phyloP scores from a whole-genome alignment of 2,797 vertebrate genomes.

The Arnoldichthys spilopterus region DNA sequence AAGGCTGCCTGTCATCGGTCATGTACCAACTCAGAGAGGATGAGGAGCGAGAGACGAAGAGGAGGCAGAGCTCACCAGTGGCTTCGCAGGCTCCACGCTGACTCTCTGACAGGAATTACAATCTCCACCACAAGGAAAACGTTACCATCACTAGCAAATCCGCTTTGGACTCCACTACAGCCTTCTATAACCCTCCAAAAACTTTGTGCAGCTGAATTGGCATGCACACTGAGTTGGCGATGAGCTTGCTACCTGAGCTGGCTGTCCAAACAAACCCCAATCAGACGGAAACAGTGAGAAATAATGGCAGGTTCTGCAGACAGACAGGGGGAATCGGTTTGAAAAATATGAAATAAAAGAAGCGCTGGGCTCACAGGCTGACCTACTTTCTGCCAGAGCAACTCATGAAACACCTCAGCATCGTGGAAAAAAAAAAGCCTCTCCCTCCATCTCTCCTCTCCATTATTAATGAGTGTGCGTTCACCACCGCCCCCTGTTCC shows the following conservation, averaged over 20 bases:
- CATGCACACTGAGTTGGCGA: neutral
- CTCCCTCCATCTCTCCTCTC: conserved; percentile 33
- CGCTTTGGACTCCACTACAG: neutral
- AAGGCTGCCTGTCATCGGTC: conserved; percentile 17
- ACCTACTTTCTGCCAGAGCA: conserved; percentile 55
- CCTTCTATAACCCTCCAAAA: neutral
- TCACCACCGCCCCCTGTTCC: conserved; percentile 32
- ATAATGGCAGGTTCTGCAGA: neutral
- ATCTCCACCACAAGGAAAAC: neutral
- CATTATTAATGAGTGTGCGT: conserved; percentile 60
- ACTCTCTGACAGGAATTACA: conserved; percentile 33
- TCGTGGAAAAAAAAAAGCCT: conserved; percentile 35
- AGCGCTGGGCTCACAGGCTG: conserved; percentile 40
- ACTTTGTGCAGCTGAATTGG: neutral
- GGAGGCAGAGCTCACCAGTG: neutral
- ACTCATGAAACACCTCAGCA: conserved; percentile 52
- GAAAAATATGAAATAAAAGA: conserved; percentile 5
- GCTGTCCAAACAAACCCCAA: conserved; percentile 10
- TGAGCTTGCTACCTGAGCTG: neutral
- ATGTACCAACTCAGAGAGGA: neutral
- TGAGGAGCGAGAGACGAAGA: conserved; percentile 28
- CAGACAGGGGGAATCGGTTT: conserved; percentile 21
- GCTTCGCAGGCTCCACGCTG: conserved; percentile 7
- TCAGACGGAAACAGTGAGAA: neutral
- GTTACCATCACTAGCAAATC: conserved; percentile 1